These are phyloP conservation scores for Ciconia stormi DNA, from an alignment of 2,113 vertebrate species.

Conservation along the genomic window DNA sequence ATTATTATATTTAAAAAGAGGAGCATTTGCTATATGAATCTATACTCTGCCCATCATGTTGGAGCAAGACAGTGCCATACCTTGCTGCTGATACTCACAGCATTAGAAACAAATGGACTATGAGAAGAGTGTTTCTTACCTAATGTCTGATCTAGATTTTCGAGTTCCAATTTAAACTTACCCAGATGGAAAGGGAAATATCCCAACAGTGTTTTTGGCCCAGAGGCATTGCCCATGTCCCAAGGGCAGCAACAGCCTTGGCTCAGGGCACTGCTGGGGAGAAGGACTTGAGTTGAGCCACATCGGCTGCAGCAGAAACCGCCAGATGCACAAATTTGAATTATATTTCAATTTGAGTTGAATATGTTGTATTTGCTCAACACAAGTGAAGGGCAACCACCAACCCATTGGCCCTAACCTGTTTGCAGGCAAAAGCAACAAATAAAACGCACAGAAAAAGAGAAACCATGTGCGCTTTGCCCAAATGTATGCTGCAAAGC, in stretches of 20 bases:
- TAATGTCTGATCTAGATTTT: background rate
- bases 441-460: background rate
- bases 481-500: background rate
- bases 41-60: rapidly evolving
- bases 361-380: background rate
- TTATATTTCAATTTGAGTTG: background rate
- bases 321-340: rapidly evolving
- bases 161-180: background rate
- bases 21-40: rapidly evolving
- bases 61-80: background rate
- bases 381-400: background rate
- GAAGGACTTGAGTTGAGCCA: background rate
- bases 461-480: rapidly evolving
- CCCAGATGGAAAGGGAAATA: background rate
- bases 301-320: rapidly evolving
- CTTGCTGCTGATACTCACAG: background rate
- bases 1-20: no score
- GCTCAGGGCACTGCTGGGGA: background rate
- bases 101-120: background rate
- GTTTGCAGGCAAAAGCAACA: background rate
- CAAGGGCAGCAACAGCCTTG: background rate
- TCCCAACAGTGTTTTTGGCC: background rate
- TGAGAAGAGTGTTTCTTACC: background rate
- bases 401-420: rapidly evolving
- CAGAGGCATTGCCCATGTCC: background rate